Evolutionary conservation across 2,113 vertebrate genomes (phyloP).

Genomic region (Peromyscus polionotus): DNA sequence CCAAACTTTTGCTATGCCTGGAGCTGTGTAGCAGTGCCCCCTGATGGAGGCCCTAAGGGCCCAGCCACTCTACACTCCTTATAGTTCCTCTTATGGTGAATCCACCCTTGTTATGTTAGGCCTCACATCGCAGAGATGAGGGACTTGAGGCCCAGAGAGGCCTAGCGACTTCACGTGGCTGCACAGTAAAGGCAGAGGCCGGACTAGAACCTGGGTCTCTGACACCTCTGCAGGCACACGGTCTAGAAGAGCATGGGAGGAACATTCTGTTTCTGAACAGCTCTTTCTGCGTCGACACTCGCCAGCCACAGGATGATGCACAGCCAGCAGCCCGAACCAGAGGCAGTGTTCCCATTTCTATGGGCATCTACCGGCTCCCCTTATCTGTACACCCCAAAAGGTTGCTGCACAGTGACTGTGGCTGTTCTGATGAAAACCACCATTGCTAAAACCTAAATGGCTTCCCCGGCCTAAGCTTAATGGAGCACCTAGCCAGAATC

Average conservation of each 20-base stretch:
- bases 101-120: not conserved
- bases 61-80: no score
- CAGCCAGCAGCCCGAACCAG: not conserved
- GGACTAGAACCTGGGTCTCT: not conserved
- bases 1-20: not conserved
- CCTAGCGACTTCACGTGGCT: not conserved
- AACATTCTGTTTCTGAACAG: not conserved
- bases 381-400: not conserved
- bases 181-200: not conserved
- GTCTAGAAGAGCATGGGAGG: not conserved
- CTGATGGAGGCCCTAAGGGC: not conserved
- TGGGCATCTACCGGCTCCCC: accelerated
- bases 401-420: not conserved
- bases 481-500: not conserved
- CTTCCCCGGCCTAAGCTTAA: not conserved
- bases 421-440: not conserved
- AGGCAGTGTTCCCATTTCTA: not conserved
- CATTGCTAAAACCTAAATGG: not conserved
- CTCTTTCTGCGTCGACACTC: not conserved
- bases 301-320: not conserved
- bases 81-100: not conserved
- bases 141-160: not conserved
- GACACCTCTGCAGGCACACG: not conserved
- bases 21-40: not conserved
- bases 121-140: not conserved